These are phyloP conservation scores for Philaethria dido DNA, from an alignment of 2,888 invertebrate genomes.

Conservation along the genomic window DNA sequence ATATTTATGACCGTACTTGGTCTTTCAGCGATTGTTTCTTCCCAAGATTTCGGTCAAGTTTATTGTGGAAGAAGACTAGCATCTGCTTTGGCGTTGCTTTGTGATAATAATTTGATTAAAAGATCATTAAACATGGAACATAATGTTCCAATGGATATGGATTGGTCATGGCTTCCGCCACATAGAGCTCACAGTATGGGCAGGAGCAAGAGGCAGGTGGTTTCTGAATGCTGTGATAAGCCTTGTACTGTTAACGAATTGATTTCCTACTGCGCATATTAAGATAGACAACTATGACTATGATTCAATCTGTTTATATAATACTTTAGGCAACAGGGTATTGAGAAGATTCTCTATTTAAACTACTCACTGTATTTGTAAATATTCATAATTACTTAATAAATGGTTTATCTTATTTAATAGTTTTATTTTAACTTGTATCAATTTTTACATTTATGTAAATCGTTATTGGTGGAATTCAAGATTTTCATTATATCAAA, in stretches of 20 bases:
- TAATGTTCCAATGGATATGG: conserved; percentile 10
- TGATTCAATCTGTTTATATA: background rate
- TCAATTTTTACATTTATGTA: too few species aligned
- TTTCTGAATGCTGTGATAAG: conserved; percentile 55
- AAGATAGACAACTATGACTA: background rate
- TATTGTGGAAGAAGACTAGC: conserved; percentile 42
- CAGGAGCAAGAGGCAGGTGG: conserved; percentile 53
- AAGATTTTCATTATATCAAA: too few species aligned
- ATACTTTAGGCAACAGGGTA: background rate
- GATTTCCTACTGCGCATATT: conserved; percentile 29
- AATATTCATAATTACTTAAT: background rate
- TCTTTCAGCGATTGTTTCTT: background rate
- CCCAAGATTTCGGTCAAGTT: conserved; percentile 13
- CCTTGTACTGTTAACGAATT: conserved; percentile 47
- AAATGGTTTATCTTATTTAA: background rate
- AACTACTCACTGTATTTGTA: too few species aligned
- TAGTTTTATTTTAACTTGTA: background rate
- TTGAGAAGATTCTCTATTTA: background rate
- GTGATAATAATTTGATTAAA: conserved; percentile 41
- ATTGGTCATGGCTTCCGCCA: conserved; percentile 48
- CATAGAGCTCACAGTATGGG: conserved; percentile 45
- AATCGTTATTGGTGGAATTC: too few species aligned
- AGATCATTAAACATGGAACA: conserved; percentile 20
- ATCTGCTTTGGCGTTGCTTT: conserved; percentile 40
- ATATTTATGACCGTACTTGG: background rate